A percentile compares a stretch with the other conserved stretches of the same genome.
Conservation (phyloP, 2,113 vertebrate genomes). For the Thryonomys swinderianus region DNA sequence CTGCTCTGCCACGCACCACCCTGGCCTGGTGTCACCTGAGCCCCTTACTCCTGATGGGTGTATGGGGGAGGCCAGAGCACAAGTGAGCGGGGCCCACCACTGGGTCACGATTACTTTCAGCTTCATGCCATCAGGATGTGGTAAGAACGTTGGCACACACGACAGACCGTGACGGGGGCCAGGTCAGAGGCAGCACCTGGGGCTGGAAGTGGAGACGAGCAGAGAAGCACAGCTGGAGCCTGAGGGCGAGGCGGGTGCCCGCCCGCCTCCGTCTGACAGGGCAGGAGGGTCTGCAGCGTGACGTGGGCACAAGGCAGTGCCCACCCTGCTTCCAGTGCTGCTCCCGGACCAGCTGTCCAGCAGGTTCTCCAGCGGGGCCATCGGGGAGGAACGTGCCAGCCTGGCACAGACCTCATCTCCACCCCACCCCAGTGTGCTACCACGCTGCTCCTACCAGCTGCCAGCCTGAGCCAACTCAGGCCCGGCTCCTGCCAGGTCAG, state of each 20-base stretch:
- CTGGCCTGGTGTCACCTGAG: not conserved
- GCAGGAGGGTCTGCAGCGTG: not conserved
- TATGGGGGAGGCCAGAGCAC: not conserved
- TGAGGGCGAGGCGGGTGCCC: not conserved
- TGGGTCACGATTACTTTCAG: constrained; percentile 58
- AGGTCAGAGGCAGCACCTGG: not conserved
- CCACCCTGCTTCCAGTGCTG: too few species aligned
- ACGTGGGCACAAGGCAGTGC: not conserved
- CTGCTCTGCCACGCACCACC: not conserved
- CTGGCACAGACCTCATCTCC: not conserved
- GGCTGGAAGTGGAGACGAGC: not conserved
- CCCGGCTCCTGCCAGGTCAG: not conserved
- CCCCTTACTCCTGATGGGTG: not conserved
- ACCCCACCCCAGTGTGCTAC: not conserved
- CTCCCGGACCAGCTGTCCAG: too few species aligned
- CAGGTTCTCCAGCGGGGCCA: not conserved
- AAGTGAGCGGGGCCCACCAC: not conserved
- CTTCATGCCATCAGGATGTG: not conserved
- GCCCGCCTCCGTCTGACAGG: not conserved
- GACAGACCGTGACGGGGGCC: not conserved
- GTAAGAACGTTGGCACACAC: not conserved
- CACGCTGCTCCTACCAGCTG: not conserved
- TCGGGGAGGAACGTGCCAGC: not conserved
- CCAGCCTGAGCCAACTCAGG: not conserved
- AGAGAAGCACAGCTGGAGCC: not conserved